phyloP scores from a whole-genome alignment of 37 sponge, comb jelly and placozoan genomes.

The Eunapius fragilis region DNA sequence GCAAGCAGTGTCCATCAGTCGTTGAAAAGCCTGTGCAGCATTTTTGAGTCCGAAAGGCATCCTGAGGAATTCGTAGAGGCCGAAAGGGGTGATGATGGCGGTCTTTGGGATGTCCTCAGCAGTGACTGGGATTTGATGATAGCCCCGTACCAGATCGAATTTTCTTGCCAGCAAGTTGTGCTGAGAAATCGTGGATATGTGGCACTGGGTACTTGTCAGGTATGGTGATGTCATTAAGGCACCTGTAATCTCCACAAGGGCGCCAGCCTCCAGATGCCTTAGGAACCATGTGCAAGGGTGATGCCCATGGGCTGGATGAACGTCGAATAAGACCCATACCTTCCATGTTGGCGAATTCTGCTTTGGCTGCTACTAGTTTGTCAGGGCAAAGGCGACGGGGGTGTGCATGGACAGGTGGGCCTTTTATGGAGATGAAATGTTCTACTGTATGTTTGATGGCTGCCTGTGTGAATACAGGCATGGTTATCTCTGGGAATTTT shows the following conservation, averaged over 20 bases:
- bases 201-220: constrained; percentile 38
- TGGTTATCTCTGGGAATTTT: constrained; percentile 39
- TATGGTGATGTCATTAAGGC: constrained; percentile 16
- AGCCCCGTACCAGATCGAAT: constrained; percentile 20
- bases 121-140: constrained; percentile 48
- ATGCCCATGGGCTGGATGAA: constrained; percentile 37
- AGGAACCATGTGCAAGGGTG: constrained; percentile 61
- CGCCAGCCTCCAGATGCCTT: constrained; percentile 52
- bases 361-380: neutral
- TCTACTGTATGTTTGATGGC: constrained; percentile 22
- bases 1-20: constrained; percentile 36
- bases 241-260: constrained; percentile 51
- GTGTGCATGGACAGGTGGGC: constrained; percentile 35
- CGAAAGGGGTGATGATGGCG: constrained; percentile 11
- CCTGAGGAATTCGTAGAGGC: constrained; percentile 10
- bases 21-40: constrained; percentile 38
- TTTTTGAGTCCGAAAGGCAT: constrained; percentile 46
- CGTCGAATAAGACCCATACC: constrained; percentile 30
- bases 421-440: constrained; percentile 39
- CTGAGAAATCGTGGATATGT: constrained; percentile 22
- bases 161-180: neutral
- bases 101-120: constrained; percentile 28
- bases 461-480: constrained; percentile 12
- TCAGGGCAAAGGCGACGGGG: constrained; percentile 29
- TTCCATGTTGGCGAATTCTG: constrained; percentile 42